Conservation (phyloP, 2,888 invertebrate genomes). For the Cosmopolites sordidus region DNA sequence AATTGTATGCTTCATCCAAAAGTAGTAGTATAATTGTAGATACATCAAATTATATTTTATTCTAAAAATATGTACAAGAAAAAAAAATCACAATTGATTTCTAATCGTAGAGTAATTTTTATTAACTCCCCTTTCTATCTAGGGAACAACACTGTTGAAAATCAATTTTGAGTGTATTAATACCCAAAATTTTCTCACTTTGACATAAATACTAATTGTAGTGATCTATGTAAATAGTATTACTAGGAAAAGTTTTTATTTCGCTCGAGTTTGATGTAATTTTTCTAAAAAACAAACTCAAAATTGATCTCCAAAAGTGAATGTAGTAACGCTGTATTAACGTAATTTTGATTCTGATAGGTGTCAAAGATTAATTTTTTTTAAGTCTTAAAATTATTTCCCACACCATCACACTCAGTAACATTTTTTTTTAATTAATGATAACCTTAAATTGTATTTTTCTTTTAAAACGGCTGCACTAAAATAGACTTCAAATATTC, state of each 20-base stretch:
- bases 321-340: conserved; percentile 11
- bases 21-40: neutral
- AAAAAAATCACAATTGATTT: neutral
- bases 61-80: neutral
- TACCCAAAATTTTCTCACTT: conserved; percentile 3
- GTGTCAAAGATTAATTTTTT: neutral
- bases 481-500: conserved; percentile 16
- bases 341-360: conserved; percentile 9
- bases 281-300: conserved; percentile 1
- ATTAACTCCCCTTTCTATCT: neutral
- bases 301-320: conserved; percentile 13
- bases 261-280: conserved; percentile 3
- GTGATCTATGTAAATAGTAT: conserved; percentile 20
- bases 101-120: neutral
- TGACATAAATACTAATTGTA: conserved; percentile 16
- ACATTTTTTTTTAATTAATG: neutral
- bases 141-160: conserved; percentile 16
- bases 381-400: neutral
- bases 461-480: conserved; percentile 15
- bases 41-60: neutral
- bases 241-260: conserved; percentile 9
- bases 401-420: neutral
- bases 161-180: conserved; percentile 7
- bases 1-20: neutral
- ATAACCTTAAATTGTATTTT: neutral